Evolutionary conservation across 1,140 invertebrate genomes (phyloP).

Genomic region (Trachymyrmex cornetzi): DNA sequence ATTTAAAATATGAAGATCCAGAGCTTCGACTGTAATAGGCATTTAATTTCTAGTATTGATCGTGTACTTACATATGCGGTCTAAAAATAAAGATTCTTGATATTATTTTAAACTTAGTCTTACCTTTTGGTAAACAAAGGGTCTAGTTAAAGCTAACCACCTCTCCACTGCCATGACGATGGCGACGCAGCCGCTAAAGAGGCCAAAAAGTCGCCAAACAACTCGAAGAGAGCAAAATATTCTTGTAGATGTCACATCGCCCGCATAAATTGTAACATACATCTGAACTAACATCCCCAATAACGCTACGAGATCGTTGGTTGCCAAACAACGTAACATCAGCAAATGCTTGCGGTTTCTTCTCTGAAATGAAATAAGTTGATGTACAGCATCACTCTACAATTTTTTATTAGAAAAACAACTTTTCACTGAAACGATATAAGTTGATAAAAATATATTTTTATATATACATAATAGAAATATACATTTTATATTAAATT

Average conservation of each 20-base stretch:
- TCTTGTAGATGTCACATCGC: conserved; percentile 78
- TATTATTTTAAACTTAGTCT: conserved; percentile 70
- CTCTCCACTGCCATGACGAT: conserved; percentile 95
- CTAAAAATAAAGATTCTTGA: too few species aligned
- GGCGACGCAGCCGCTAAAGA: conserved; percentile 95
- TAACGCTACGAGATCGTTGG: conserved; percentile 93
- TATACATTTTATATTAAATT: background rate
- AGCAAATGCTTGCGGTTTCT: conserved; percentile 93
- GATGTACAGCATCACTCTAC: background rate
- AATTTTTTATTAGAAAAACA: background rate
- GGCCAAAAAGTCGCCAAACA: conserved; percentile 92
- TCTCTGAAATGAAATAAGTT: conserved; percentile 85
- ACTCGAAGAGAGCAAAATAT: conserved; percentile 90
- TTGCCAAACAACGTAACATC: conserved; percentile 92
- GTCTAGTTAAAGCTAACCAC: conserved; percentile 94
- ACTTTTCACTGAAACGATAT: background rate
- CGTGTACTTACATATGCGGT: too few species aligned
- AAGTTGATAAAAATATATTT: background rate
- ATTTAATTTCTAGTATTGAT: too few species aligned
- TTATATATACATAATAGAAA: background rate
- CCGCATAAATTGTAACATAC: conserved; percentile 87
- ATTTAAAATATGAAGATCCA: too few species aligned
- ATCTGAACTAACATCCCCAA: conserved; percentile 90
- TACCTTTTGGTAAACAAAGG: conserved; percentile 96
- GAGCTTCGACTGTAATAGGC: too few species aligned